Base-by-base conservation (phyloP, 2,888 invertebrate genomes). In the Oxystoma pomonae region DNA sequence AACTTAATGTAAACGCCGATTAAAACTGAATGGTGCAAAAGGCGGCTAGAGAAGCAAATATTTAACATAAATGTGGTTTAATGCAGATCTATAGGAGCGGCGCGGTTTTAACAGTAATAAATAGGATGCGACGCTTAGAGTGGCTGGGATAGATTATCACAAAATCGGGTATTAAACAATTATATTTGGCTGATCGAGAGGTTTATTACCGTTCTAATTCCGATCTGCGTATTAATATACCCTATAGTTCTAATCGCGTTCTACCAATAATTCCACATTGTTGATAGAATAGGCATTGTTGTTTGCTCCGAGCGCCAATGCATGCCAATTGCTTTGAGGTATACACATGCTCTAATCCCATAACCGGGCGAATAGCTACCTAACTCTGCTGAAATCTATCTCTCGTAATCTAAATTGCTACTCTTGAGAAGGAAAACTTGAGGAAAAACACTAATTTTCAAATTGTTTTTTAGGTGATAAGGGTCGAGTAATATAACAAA, bases 251-350 rank as follows among this genome's bases (percentile, higher is more conserved):
- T 65, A 68, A 66, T 68, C 65, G 64, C 56, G 65, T 66, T 64
- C 63, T 62, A 57, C 58, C 65, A 66, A 70, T 72, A 73, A 73
- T 73, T 72, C 70, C 56, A 68, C 70, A 73, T 74, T 74, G 73
- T 74, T 71, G 70, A 72, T 73, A 70, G 74, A 73, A 73, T 72
- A 69, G 71, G 69, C 69, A 72, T 72, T 73, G 71, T 67, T 68
- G 7, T 16, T 70, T 68, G 67, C 66, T 64, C 68, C 64, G 67
- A 69, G 72, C 72, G 71, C 60, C 58, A 71, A 70, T 68, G 68
- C 72, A 66, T 64, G 66, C 55, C 57, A 61, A 70, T 73, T 72
- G 73, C 73, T 74, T 72, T 73, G 3, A 65, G 62, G 63, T 62
- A 67, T 69, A 69, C 69, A 66, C 68, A 57, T 55, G 9, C 9